phyloP scores from a whole-genome alignment of 2,113 vertebrate genomes.

The Thinocorus orbignyianus region DNA sequence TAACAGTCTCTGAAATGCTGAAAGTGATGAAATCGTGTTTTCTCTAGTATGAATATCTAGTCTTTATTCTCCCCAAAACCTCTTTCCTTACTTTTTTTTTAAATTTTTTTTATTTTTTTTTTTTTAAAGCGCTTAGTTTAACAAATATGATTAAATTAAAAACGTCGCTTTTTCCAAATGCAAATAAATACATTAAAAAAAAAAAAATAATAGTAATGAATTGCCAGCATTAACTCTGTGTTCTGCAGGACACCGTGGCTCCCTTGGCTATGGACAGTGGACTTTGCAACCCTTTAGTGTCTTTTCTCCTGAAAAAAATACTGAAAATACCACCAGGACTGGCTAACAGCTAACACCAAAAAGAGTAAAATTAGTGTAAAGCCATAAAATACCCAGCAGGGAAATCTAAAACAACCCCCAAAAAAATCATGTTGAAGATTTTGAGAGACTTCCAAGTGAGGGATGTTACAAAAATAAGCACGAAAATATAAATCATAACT shows the following conservation, averaged over 20 bases:
- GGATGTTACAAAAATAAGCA: slow-evolving; percentile 52
- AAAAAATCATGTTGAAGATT: background rate
- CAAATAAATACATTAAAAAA: slow-evolving; percentile 55
- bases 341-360: background rate
- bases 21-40: background rate
- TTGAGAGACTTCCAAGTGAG: slow-evolving; percentile 4
- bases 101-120: background rate
- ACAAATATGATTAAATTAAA: slow-evolving; percentile 69
- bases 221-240: background rate
- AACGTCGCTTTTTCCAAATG: background rate
- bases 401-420: background rate
- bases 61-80: background rate
- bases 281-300: background rate
- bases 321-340: background rate
- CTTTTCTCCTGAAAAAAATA: background rate
- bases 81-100: background rate
- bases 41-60: slow-evolving; percentile 35
- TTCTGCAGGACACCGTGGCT: slow-evolving; percentile 25
- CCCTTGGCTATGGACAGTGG: slow-evolving; percentile 16
- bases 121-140: slow-evolving; percentile 45
- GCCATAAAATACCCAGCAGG: background rate
- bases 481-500: slow-evolving; percentile 25
- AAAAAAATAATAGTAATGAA: background rate
- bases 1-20: slow-evolving; percentile 50
- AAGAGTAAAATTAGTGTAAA: slow-evolving; percentile 45